phyloP scores from a whole-genome alignment of 2,797 vertebrate species.

The Leucoraja ocellata region DNA sequence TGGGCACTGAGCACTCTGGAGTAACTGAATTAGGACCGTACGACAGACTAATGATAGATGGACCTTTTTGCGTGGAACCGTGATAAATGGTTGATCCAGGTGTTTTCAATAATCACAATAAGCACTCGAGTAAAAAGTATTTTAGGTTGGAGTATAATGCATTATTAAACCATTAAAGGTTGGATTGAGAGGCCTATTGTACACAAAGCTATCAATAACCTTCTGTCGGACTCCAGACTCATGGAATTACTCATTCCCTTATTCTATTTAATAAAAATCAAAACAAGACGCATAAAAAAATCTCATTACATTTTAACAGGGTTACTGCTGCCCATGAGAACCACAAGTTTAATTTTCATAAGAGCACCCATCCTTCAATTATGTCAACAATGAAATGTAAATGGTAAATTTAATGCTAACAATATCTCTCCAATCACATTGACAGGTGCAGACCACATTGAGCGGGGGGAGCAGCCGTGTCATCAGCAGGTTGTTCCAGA shows the following conservation, averaged over 20 bases:
- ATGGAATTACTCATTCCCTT: slow-evolving; percentile 99
- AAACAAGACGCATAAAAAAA: slow-evolving; percentile 97
- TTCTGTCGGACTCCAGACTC: slow-evolving; percentile 87
- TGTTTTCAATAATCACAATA: slow-evolving; percentile 99
- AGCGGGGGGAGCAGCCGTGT: slow-evolving; percentile 65
- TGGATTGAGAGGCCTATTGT: slow-evolving; percentile 82
- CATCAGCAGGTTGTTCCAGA: slow-evolving; percentile 54
- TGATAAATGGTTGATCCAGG: slow-evolving; percentile 98
- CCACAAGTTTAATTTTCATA: slow-evolving; percentile 99
- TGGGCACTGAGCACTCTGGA: background rate
- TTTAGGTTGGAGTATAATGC: slow-evolving; percentile 92
- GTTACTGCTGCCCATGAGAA: slow-evolving; percentile 97
- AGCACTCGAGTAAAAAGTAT: slow-evolving; percentile 89
- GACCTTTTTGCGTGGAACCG: slow-evolving; percentile 82
- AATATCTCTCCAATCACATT: slow-evolving; percentile 96
- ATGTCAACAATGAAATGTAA: slow-evolving; percentile 98
- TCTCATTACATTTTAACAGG: slow-evolving; percentile 99
- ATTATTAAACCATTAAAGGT: slow-evolving; percentile 99
- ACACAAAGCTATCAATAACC: slow-evolving; percentile 93
- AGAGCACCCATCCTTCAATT: slow-evolving; percentile 99
- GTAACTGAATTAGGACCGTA: slow-evolving; percentile 92
- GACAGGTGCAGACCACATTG: slow-evolving; percentile 76
- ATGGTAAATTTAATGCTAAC: slow-evolving; percentile 99
- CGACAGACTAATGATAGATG: slow-evolving; percentile 98
- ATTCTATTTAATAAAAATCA: slow-evolving; percentile 99